phyloP scores from a whole-genome alignment of 2,888 invertebrate species.

The Mesorhabditis sp. region DNA sequence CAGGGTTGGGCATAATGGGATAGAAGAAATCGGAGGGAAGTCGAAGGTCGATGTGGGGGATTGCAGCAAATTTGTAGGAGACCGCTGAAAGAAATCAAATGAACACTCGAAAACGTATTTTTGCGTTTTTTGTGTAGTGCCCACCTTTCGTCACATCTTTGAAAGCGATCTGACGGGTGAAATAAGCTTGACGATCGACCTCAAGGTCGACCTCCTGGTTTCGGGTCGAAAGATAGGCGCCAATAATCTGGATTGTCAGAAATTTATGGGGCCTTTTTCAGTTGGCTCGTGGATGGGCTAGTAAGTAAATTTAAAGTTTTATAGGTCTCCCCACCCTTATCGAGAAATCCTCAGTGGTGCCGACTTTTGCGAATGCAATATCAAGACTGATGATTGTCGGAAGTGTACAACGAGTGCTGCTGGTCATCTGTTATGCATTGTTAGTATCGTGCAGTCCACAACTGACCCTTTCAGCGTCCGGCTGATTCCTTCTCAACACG shows the following conservation, averaged over 20 bases:
- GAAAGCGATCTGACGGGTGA: background rate
- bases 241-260: background rate
- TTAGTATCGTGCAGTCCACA: no score
- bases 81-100: background rate
- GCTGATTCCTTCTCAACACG: no score
- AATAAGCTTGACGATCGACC: background rate
- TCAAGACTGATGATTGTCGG: background rate
- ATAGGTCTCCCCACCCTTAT: background rate
- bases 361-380: constrained; percentile 1
- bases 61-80: background rate
- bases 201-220: background rate
- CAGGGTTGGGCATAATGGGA: background rate
- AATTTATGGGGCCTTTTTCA: no score
- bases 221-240: background rate
- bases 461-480: no score
- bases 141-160: background rate
- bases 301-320: no score
- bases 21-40: constrained; percentile 6
- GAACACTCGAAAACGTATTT: no score
- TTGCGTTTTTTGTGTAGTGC: background rate
- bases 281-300: no score
- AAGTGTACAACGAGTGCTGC: background rate
- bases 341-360: background rate
- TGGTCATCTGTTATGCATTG: no score
- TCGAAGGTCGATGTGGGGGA: background rate